A percentile compares a stretch with the other conserved stretches of the same genome.
phyloP scores from a whole-genome alignment of 1,140 invertebrate genomes.

The Atta colombica region DNA sequence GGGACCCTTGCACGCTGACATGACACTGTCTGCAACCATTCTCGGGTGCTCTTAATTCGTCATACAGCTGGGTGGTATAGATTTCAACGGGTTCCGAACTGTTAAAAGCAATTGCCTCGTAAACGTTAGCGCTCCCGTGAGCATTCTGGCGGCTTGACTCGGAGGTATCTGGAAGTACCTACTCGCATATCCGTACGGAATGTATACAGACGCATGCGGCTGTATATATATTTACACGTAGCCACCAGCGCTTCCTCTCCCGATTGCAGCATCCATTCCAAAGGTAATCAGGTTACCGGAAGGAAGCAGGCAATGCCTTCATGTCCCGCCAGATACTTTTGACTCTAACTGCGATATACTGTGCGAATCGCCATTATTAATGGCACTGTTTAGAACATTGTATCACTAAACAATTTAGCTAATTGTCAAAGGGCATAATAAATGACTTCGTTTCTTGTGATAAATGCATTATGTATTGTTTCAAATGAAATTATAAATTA shows the following conservation, averaged over 20 bases:
- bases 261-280: conserved; percentile 79
- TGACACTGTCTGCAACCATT: neutral
- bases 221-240: conserved; percentile 55
- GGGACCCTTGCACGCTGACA: neutral
- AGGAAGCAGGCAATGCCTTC: conserved; percentile 64
- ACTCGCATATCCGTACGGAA: neutral
- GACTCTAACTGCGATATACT: conserved; percentile 44
- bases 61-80: neutral
- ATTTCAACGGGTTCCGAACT: conserved; percentile 32
- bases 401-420: conserved; percentile 43
- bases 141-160: conserved; percentile 72
- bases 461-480: conserved; percentile 1
- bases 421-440: conserved; percentile 19
- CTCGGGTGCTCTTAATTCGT: conserved; percentile 10
- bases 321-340: conserved; percentile 44
- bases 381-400: conserved; percentile 3
- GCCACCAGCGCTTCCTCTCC: conserved; percentile 68
- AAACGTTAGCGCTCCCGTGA: conserved; percentile 77
- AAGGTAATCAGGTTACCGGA: conserved; percentile 78
- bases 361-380: conserved; percentile 40
- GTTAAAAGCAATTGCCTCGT: conserved; percentile 75
- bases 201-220: conserved; percentile 6
- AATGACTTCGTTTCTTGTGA: neutral
- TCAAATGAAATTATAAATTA: conserved; percentile 1
- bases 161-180: conserved; percentile 72